A percentile compares a stretch with the other conserved stretches of the same genome.
These are phyloP conservation scores for Stratiomys singularior DNA, from an alignment of 2,888 invertebrate genomes.

Conservation along the genomic window DNA sequence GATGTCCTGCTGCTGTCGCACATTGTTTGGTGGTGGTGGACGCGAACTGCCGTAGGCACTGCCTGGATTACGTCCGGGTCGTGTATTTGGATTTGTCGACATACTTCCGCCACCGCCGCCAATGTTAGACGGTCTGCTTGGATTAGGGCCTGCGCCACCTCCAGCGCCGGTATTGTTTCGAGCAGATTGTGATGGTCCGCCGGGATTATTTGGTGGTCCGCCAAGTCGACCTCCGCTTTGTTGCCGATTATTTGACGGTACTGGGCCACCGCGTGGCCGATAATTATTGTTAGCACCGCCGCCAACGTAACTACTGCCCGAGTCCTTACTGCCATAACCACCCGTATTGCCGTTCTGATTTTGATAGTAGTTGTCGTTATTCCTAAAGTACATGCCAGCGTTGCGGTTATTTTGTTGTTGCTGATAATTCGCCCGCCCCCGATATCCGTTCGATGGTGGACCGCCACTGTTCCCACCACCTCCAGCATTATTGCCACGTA, in stretches of 20 bases:
- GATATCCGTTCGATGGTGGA: conserved; percentile 48
- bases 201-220: conserved; percentile 54
- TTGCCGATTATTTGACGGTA: conserved; percentile 37
- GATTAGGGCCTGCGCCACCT: background rate
- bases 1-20: conserved; percentile 50
- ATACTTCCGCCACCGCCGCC: conserved; percentile 38
- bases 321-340: conserved; percentile 51
- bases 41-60: conserved; percentile 48
- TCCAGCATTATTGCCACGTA: conserved; percentile 50
- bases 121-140: conserved; percentile 22
- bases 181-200: conserved; percentile 26
- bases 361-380: conserved; percentile 50
- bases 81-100: conserved; percentile 37
- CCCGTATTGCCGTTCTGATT: conserved; percentile 47
- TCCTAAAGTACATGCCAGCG: conserved; percentile 50
- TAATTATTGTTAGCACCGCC: conserved; percentile 50
- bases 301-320: conserved; percentile 52
- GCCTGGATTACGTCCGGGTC: conserved; percentile 44
- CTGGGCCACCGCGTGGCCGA: conserved; percentile 46
- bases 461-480: conserved; percentile 50
- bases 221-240: conserved; percentile 49
- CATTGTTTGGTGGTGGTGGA: conserved; percentile 49
- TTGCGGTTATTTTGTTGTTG: conserved; percentile 49
- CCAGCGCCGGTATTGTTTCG: conserved; percentile 16
- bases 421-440: conserved; percentile 52